Evolutionary conservation across 2,888 invertebrate genomes (phyloP), one percentile per base, ranked within the genome.

Genomic region (Fabriciana adippe): DNA sequence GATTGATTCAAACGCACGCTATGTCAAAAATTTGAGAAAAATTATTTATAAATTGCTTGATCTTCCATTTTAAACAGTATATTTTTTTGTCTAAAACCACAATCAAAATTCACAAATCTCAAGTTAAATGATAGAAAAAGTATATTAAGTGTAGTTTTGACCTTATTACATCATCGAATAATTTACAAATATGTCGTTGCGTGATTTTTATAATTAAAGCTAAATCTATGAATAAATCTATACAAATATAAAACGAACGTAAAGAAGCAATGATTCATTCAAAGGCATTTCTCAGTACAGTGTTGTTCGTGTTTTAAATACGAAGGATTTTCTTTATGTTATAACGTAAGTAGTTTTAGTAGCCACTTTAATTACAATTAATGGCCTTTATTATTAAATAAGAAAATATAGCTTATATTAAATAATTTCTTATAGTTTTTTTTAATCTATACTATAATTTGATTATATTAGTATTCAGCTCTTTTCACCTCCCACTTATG

Each of bases 131-230:
- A 57, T n/a, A n/a, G 16, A 57, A 47, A 18, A 59, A 26, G 26
- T 26, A 26, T 4, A 26, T 48, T 16, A 59, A 48, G 11, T 48
- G 13, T 26, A 59, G 21, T n/a, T 48, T 13, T 31, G 13, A 59
- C 59, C 59, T 59, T 48, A 6, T 59, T 59, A 48, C 59, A 59
- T 48, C 16, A 31, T 48, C 47, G n/a, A 59, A 48, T 21, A 48
- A 16, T n/a, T 48, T 5, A 47, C 15, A 59, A 48, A 48, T 16
- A 26, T 31, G 16, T 59, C 59, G 11, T 41, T 41, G 59, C 70
- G 67, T 70, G 70, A 26, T 61, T 64, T 47, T 8, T 4, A 31
- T 11, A 51, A 55, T 64, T 67, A 67, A 65, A 70, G 65, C 67
- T 54, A 59, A 70, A 65, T 67, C 14, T 48, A 47, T n/a, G 18